Base-by-base conservation (phyloP, 2,113 vertebrate species). In the Aleadryas rufinucha region DNA sequence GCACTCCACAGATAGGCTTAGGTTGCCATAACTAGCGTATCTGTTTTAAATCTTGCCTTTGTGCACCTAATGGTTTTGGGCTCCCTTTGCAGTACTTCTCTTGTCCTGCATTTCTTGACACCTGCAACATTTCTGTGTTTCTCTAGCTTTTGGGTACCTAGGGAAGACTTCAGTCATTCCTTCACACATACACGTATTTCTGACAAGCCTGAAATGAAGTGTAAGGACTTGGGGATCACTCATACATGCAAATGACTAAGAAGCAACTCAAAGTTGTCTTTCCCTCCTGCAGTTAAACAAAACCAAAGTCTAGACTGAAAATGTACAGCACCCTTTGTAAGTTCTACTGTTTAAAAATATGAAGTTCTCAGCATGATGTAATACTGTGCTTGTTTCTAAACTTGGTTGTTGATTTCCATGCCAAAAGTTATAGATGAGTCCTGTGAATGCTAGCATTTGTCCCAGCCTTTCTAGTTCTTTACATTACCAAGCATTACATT, bases 361-460 rank as follows among this genome's bases (percentile, higher is more conserved):
- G n/a, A 92, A 87, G 68, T 42, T 93, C 69, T 95, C 78, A 84
- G 87, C 59, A 79, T 77, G 53, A 74, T 80, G 47, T 89, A 84
- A 91, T 70, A 68, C 28, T 70, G 24, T 76, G 70, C 61, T 89
- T 74, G 47, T 85, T 89, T 80, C 85, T 83, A 90, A 94, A 95
- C 53, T 74, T 0, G 1, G 65, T 49, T 85, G 53, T 44, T 77
- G 74, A 86, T 63, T 95, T 89, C 61, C 23, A 8, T 76, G 89
- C 64, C 74, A 87, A n/a, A 95, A 94, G 57, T 54, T 92, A 89
- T 21, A 95, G 93, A 81, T 21, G 81, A 96, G 47, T 91, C 59
- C 57, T 86, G 57, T 87, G 76, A 96, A 91, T 4, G 35, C 37
- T 47, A 80, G 66, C 33, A 45, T 82, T 95, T 93, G 28, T 49